Evolutionary conservation across 2,888 invertebrate species (phyloP).

Genomic region (Watsonalla cultraria): DNA sequence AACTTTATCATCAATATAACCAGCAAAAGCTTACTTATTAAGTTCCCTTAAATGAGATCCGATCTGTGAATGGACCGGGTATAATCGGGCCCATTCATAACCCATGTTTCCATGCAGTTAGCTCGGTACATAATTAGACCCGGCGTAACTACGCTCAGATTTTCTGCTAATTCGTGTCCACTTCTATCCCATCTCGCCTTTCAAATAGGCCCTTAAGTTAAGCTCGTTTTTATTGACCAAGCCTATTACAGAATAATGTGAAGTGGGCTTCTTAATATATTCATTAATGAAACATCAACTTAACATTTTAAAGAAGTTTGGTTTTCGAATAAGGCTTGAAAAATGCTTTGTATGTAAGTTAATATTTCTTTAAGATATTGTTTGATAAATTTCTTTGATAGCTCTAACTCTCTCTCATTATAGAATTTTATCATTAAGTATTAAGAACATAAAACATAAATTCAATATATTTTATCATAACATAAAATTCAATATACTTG

Average conservation of each 20-base stretch:
- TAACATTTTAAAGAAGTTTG: too few relatives aligned
- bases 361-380: too few relatives aligned
- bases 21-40: not conserved
- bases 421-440: too few relatives aligned
- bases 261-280: not conserved
- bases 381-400: too few relatives aligned
- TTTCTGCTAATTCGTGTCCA: slow-evolving; percentile 3
- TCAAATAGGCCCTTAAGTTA: slow-evolving; percentile 2
- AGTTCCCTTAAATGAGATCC: not conserved
- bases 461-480: too few relatives aligned
- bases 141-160: not conserved
- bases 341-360: too few relatives aligned
- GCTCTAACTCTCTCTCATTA: too few relatives aligned
- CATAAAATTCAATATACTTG: too few relatives aligned
- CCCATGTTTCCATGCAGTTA: not conserved
- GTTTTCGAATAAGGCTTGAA: too few relatives aligned
- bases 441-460: too few relatives aligned
- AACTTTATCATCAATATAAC: not conserved
- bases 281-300: not conserved
- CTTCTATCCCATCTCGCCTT: slow-evolving; percentile 1
- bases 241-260: not conserved
- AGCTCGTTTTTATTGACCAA: slow-evolving; percentile 1
- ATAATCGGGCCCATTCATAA: not conserved
- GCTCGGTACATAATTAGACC: not conserved
- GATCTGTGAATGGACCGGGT: not conserved